These are phyloP conservation scores for Sterrhoptilus dennistouni DNA, from an alignment of 2,113 vertebrate genomes.

Conservation along the genomic window DNA sequence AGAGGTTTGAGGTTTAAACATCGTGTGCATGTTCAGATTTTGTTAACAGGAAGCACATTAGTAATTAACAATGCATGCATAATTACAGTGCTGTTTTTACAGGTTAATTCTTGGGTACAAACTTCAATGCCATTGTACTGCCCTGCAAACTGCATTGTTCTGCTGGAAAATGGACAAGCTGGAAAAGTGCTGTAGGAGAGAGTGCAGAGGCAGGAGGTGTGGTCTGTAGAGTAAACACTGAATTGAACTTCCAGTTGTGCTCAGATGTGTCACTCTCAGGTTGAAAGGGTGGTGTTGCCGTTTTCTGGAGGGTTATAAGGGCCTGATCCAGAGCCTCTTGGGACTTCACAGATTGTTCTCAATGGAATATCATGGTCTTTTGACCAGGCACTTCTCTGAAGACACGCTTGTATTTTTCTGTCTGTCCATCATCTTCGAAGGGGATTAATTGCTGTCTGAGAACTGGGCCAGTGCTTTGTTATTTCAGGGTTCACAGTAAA, in stretches of 20 bases:
- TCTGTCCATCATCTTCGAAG: not conserved
- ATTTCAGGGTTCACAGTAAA: not conserved
- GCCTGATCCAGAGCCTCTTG: not conserved
- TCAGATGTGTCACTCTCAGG: not conserved
- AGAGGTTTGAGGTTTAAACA: not conserved
- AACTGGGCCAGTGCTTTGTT: not conserved
- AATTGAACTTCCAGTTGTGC: not conserved
- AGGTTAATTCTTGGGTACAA: not conserved
- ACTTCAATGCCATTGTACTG: not conserved
- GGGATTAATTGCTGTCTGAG: not conserved
- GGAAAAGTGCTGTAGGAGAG: not conserved
- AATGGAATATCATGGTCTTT: accelerated
- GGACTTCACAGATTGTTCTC: not conserved
- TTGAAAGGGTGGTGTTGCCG: not conserved
- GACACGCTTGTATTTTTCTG: not conserved
- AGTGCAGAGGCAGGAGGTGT: not conserved
- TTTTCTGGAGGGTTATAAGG: not conserved
- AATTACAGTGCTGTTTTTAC: not conserved
- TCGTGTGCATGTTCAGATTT: not conserved
- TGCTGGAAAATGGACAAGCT: not conserved
- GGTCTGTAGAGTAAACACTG: not conserved
- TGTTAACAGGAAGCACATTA: not conserved
- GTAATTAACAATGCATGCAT: not conserved
- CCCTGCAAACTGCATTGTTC: not conserved
- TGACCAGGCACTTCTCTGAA: not conserved